These are phyloP conservation scores for Drosophila putrida DNA, from an alignment of 2,888 invertebrate genomes.

Conservation along the genomic window DNA sequence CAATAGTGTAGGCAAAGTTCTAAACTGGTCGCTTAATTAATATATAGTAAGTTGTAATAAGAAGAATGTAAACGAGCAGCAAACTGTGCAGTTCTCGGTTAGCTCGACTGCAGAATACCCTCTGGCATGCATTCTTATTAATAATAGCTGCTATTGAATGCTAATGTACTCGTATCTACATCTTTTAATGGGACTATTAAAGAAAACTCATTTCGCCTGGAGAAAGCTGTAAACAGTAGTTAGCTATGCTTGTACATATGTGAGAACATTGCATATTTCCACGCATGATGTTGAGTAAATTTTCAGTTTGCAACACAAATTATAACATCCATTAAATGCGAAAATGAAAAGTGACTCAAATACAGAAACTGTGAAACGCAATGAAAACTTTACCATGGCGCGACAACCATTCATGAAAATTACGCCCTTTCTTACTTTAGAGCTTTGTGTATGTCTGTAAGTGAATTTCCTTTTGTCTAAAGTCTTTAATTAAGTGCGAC, in stretches of 20 bases:
- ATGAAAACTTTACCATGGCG: conserved; percentile 42
- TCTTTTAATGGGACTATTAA: no score
- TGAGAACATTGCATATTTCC: conserved; percentile 1
- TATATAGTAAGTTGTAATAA: conserved; percentile 16
- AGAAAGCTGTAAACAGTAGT: neutral
- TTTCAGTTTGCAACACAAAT: conserved; percentile 18
- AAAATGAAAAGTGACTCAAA: conserved; percentile 11
- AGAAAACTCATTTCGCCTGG: neutral
- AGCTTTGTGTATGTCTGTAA: conserved; percentile 2
- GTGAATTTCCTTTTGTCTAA: conserved; percentile 41
- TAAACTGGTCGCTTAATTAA: conserved; percentile 17
- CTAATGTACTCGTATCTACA: no score
- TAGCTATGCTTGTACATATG: neutral
- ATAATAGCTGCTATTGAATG: no score
- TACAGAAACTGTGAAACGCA: conserved; percentile 15
- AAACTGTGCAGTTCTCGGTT: neutral
- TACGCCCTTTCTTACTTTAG: conserved; percentile 8
- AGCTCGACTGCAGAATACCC: neutral
- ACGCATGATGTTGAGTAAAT: conserved; percentile 3
- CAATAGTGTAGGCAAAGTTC: conserved; percentile 17
- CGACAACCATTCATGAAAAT: conserved; percentile 48
- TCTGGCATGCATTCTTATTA: neutral
- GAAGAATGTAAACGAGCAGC: conserved; percentile 1
- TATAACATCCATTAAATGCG: conserved; percentile 4
- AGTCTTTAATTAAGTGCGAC: conserved; percentile 60